These are phyloP conservation scores for Sericinus montela DNA, from an alignment of 2,888 invertebrate genomes.

Conservation along the genomic window DNA sequence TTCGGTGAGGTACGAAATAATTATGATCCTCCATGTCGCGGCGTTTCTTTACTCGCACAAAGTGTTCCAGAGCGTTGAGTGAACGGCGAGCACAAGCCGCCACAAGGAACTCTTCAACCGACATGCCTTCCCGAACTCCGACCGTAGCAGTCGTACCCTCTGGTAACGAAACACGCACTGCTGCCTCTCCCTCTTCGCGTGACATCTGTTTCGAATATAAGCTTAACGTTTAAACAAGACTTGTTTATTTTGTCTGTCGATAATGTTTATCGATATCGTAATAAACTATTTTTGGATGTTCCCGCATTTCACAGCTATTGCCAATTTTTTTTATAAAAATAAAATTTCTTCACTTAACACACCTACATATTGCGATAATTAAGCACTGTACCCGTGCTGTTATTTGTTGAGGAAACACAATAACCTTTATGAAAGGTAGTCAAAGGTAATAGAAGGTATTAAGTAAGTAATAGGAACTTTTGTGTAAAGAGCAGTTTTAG, in stretches of 20 bases:
- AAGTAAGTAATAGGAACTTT: constrained; percentile 58
- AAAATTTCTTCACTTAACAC: no score
- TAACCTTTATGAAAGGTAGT: constrained; percentile 45
- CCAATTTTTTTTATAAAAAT: no score
- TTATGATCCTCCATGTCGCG: constrained; percentile 97
- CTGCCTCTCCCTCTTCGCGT: constrained; percentile 92
- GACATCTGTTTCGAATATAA: constrained; percentile 82
- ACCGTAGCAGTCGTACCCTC: constrained; percentile 91
- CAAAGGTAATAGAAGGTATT: constrained; percentile 35
- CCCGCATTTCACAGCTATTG: no score
- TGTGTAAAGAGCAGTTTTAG: constrained; percentile 47
- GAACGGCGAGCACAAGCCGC: constrained; percentile 95
- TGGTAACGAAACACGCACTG: constrained; percentile 93
- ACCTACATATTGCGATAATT: no score
- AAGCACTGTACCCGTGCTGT: constrained; percentile 16
- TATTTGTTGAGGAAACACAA: constrained; percentile 45
- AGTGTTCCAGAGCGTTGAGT: constrained; percentile 96
- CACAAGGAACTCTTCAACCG: constrained; percentile 96
- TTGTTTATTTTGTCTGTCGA: no score
- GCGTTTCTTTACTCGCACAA: constrained; percentile 95
- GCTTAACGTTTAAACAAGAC: constrained; percentile 1
- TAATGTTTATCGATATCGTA: no score
- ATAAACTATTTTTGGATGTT: no score
- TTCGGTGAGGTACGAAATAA: constrained; percentile 96
- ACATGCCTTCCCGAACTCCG: constrained; percentile 93